Evolutionary conservation across 2,888 invertebrate species (phyloP).

Genomic region (Pollenia amentaria): DNA sequence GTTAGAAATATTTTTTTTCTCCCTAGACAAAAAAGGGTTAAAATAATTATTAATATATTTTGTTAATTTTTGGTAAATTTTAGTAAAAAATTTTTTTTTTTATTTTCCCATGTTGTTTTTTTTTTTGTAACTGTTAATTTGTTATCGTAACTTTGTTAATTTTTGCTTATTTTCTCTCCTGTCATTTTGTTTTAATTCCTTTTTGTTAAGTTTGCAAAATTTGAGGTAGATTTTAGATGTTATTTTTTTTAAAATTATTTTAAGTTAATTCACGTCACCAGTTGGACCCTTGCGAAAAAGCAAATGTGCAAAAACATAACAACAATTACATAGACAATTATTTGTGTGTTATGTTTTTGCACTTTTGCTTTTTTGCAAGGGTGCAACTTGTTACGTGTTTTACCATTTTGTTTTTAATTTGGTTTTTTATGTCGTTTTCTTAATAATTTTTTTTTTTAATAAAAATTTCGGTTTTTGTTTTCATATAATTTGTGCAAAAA

Average conservation of each 20-base stretch:
- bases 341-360: no score
- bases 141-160: slow-evolving; percentile 50
- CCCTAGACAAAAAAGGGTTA: slow-evolving; percentile 41
- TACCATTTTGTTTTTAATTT: no score
- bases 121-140: slow-evolving; percentile 55
- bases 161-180: slow-evolving; percentile 48
- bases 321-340: no score
- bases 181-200: slow-evolving; percentile 43
- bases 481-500: slow-evolving; percentile 54
- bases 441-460: no score
- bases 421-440: not conserved
- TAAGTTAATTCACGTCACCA: no score
- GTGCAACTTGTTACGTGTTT: no score
- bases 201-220: slow-evolving; percentile 66
- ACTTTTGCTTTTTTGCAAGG: no score
- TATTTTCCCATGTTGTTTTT: slow-evolving; percentile 66
- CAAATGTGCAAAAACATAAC: no score
- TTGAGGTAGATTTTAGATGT: slow-evolving; percentile 73
- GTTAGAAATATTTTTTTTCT: slow-evolving; percentile 60
- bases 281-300: no score
- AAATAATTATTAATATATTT: not conserved
- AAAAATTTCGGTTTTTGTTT: not conserved
- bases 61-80: slow-evolving; percentile 45
- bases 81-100: slow-evolving; percentile 64
- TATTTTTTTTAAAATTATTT: slow-evolving; percentile 37